phyloP scores from a whole-genome alignment of 1,140 invertebrate genomes.

The Drosophila equinoxialis region DNA sequence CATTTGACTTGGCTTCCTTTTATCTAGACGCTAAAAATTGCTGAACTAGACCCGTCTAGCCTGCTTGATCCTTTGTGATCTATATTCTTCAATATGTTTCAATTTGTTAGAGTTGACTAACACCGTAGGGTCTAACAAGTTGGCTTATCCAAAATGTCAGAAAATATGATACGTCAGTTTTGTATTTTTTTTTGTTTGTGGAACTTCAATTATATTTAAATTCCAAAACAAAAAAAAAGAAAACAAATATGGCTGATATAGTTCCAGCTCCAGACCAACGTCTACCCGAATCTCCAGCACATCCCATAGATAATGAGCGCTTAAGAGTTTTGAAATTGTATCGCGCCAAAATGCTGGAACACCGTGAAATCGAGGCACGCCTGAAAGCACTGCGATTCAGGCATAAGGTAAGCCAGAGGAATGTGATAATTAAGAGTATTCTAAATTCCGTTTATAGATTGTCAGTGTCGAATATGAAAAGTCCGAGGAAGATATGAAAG shows the following conservation, averaged over 20 bases:
- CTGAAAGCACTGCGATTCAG: constrained; percentile 98
- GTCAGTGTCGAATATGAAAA: constrained; percentile 99
- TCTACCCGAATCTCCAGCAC: not conserved
- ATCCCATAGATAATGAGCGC: constrained; percentile 80
- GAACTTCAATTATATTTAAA: not conserved
- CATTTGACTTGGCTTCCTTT: too few relatives aligned
- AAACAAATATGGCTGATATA: not conserved
- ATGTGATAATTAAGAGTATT: too few relatives aligned
- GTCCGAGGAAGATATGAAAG: constrained; percentile 99
- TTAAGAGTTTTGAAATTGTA: constrained; percentile 95
- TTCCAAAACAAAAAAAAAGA: not conserved
- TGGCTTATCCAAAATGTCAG: not conserved
- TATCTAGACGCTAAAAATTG: too few relatives aligned
- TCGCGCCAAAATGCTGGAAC: constrained; percentile 96
- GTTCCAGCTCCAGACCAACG: not conserved
- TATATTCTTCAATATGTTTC: too few relatives aligned
- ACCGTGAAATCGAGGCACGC: constrained; percentile 96
- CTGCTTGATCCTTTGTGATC: too few relatives aligned
- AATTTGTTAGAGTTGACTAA: too few relatives aligned
- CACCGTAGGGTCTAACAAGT: not conserved
- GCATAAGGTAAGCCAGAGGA: constrained; percentile 80
- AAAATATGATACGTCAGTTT: not conserved
- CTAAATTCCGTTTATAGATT: constrained; percentile 85
- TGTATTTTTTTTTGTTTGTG: not conserved
- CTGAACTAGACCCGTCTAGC: too few relatives aligned